phyloP scores from a whole-genome alignment of 2,113 vertebrate species.

The Pyxicephalus adspersus region DNA sequence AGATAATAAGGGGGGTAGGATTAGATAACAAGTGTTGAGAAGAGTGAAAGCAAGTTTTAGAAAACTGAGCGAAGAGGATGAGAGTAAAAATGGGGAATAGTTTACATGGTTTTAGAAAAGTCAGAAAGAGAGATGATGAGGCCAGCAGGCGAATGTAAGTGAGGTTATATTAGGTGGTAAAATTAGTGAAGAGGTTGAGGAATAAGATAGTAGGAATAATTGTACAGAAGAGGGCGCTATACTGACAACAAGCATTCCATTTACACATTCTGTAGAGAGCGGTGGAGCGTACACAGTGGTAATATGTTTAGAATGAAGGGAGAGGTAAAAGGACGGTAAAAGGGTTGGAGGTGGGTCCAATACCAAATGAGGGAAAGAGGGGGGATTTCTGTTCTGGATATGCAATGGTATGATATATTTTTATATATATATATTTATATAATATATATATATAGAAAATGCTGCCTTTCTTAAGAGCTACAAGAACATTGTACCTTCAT shows the following conservation, averaged over 20 bases:
- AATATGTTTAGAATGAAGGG: constrained; percentile 52
- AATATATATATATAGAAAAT: constrained; percentile 38
- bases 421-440: constrained; percentile 43
- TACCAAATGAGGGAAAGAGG: constrained; percentile 49
- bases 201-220: constrained; percentile 14
- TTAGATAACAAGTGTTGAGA: constrained; percentile 1
- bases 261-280: constrained; percentile 55
- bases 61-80: constrained; percentile 12
- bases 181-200: background rate
- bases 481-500: constrained; percentile 44
- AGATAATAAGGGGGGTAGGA: constrained; percentile 9
- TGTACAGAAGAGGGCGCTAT: constrained; percentile 47
- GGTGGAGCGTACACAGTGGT: constrained; percentile 54
- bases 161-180: background rate
- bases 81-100: background rate
- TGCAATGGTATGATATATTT: constrained; percentile 47
- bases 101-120: constrained; percentile 21
- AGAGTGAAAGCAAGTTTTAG: constrained; percentile 6
- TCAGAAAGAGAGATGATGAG: constrained; percentile 26
- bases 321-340: constrained; percentile 11
- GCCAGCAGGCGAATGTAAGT: background rate
- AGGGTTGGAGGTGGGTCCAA: constrained; percentile 31
- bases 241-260: constrained; percentile 54
- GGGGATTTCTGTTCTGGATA: constrained; percentile 50
- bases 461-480: constrained; percentile 42